A percentile compares a stretch with the other conserved stretches of the same genome.
phyloP scores from a whole-genome alignment of 2,888 invertebrate species.

The Trichacis sp. region DNA sequence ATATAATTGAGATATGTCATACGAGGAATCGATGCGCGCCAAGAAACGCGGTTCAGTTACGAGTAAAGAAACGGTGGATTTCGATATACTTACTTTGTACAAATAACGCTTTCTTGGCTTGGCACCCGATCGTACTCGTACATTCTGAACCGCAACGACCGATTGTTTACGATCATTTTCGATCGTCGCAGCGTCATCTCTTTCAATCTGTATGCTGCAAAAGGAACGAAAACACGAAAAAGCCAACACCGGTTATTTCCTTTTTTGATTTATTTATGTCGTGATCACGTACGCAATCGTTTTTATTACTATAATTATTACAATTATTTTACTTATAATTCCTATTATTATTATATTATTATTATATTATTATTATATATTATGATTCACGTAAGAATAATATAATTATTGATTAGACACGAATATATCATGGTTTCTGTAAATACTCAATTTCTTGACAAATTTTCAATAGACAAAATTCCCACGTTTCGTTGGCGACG shows the following conservation, averaged over 20 bases:
- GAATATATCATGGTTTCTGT: conserved; percentile 23
- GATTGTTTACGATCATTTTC: neutral
- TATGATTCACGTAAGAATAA: conserved; percentile 37
- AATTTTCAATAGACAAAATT: conserved; percentile 22
- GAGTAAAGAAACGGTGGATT: conserved; percentile 31
- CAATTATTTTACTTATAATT: conserved; percentile 40
- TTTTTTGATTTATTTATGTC: conserved; percentile 51
- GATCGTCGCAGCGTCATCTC: neutral
- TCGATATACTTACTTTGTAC: conserved; percentile 43
- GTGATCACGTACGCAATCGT: conserved; percentile 50
- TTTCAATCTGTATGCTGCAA: conserved; percentile 10
- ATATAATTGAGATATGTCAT: conserved; percentile 14
- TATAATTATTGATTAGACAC: conserved; percentile 46
- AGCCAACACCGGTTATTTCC: conserved; percentile 27
- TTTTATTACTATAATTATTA: conserved; percentile 36
- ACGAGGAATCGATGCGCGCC: conserved; percentile 24
- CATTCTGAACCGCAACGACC: conserved; percentile 14
- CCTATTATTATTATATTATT: conserved; percentile 29
- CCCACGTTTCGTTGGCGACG: neutral
- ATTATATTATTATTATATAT: conserved; percentile 30
- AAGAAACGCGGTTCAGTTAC: conserved; percentile 37
- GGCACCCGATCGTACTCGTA: conserved; percentile 36
- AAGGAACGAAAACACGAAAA: neutral
- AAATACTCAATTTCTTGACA: conserved; percentile 12
- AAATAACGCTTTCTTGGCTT: conserved; percentile 35